Percentiles rank a stretch among this genome's conserved stretches.
These are phyloP conservation scores for Entelurus aequoreus DNA, from an alignment of 2,113 vertebrate species.

Conservation along the genomic window DNA sequence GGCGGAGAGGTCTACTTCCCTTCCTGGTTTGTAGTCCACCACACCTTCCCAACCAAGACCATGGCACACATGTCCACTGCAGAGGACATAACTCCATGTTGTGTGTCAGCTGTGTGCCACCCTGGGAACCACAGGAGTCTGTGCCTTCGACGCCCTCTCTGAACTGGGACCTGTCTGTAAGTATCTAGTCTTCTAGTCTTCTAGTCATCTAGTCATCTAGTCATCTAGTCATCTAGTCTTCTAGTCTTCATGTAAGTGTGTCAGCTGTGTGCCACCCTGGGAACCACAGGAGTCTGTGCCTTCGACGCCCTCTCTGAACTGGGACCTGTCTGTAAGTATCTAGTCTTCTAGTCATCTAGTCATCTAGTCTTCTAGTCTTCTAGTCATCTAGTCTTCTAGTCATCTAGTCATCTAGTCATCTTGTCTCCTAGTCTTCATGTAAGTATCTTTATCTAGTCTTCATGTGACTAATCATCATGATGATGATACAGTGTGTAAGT, in stretches of 20 bases:
- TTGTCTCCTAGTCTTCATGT: no score
- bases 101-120: slow-evolving; percentile 74
- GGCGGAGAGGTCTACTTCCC: slow-evolving; percentile 80
- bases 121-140: slow-evolving; percentile 91
- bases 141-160: slow-evolving; percentile 87
- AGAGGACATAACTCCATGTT: no score
- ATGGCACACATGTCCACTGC: no score
- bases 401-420: no score
- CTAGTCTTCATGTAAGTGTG: slow-evolving; percentile 4
- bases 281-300: slow-evolving; percentile 93
- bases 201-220: no score
- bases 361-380: no score
- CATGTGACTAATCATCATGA: no score
- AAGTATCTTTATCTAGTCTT: no score
- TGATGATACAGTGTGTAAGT: no score
- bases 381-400: background rate
- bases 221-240: background rate
- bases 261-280: slow-evolving; percentile 89
- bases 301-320: slow-evolving; percentile 88
- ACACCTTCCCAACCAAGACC: no score
- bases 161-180: slow-evolving; percentile 79
- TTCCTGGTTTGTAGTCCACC: slow-evolving; percentile 78
- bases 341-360: no score
- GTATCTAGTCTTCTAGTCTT: no score
- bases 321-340: slow-evolving; percentile 81